Evolutionary conservation across 2,797 vertebrate species (phyloP), one percentile per base, ranked within the genome.

Genomic region (Harpagifer antarcticus): DNA sequence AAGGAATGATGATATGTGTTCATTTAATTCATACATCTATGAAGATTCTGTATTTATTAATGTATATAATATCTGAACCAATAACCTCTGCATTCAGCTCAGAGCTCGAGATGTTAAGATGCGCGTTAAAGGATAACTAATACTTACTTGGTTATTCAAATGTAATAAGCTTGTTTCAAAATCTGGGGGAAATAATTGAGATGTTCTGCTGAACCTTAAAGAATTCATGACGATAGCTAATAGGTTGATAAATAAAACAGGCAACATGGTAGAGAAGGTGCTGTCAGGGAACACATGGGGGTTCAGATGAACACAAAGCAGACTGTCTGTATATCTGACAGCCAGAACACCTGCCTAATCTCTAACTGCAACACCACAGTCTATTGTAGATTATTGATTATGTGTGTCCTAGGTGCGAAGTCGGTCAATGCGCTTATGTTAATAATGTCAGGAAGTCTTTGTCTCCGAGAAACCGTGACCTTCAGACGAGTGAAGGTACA

Each of bases 401-500:
- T 58, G 15, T 59, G 40, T 65, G 40, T 68, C 47, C 47, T 16
- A 4, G 7, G 9, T 65, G 40, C n/a, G 17, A 40, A 9, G 12
- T 27, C 12, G 4, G 42, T 55, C 49, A 44, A 42, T 7, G 42
- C 9, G 50, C 53, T 58, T 12, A 15, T 20, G 23, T 49, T 37
- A 48, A 49, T 37, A 68, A 78, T 31, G 7, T n/a, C 33, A 54
- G 5, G 27, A 45, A 55, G 16, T 68, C 23, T 10, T n/a, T n/a
- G n/a, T n/a, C n/a, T n/a, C 49, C 17, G 9, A 33, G 9, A 72
- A 68, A 62, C 19, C 8, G 58, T 58, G 31, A 77, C 27, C 59
- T 33, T 43, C 9, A 67, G 49, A 76, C 20, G 5, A n/a, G 31
- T 43, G 44, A 47, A 7, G 56, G 27, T 27, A 27, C 27, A 27